A percentile compares a stretch with the other conserved stretches of the same genome.
phyloP scores from a whole-genome alignment of 2,888 invertebrate species.

The Heteromurus nitidus region DNA sequence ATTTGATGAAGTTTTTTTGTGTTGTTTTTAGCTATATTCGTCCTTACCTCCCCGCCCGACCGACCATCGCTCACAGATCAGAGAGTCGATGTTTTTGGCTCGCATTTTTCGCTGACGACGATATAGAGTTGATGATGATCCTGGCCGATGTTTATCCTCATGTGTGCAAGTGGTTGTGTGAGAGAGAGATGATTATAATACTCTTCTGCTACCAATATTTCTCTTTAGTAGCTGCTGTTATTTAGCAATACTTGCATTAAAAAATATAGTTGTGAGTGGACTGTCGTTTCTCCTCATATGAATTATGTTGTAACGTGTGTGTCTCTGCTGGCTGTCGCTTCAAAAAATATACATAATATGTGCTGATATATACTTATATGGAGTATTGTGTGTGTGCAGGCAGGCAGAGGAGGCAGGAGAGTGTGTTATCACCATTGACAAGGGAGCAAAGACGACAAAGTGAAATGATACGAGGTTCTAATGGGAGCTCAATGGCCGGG shows the following conservation, averaged over 20 bases:
- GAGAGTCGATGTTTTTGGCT: no score
- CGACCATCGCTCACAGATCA: no score
- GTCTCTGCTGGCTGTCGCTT: not conserved
- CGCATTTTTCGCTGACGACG: not conserved
- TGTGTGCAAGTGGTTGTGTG: slow-evolving; percentile 31
- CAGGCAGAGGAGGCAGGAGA: not conserved
- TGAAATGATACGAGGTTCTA: slow-evolving; percentile 64
- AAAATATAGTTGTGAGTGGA: no score
- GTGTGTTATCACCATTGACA: slow-evolving; percentile 53
- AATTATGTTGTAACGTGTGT: not conserved
- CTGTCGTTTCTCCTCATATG: not conserved
- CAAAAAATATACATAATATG: not conserved
- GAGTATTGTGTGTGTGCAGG: slow-evolving; percentile 9
- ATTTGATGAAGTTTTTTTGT: slow-evolving; percentile 39
- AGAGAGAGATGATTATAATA: slow-evolving; percentile 4
- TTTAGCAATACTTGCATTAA: not conserved
- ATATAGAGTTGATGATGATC: not conserved
- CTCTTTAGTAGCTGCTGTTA: not conserved
- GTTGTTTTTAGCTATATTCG: not conserved
- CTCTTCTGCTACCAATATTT: slow-evolving; percentile 9
- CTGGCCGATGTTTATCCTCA: slow-evolving; percentile 17
- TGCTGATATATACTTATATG: slow-evolving; percentile 6
- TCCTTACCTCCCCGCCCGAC: no score
- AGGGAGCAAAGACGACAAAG: slow-evolving; percentile 59
- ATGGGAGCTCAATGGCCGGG: slow-evolving; percentile 71